Base-by-base conservation (phyloP, 35 echinoderm and acorn worm genomes). In the Heliocidaris tuberculata region DNA sequence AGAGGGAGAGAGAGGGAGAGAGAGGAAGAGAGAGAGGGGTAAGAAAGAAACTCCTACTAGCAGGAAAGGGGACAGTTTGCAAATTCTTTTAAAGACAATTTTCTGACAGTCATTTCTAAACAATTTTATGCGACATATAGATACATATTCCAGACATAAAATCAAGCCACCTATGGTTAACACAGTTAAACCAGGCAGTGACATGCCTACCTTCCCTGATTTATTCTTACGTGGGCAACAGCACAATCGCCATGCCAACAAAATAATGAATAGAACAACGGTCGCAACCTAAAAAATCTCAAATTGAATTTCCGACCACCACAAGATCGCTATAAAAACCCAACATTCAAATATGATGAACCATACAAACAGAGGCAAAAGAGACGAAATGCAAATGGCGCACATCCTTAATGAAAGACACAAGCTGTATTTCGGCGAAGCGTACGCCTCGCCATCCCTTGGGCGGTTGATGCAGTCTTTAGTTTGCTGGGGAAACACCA, bases 291-390 rank as follows among this genome's bases (percentile, higher is more conserved):
- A 78, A 21, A 78, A 56, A 78, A 78, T 27, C 65, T 78, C 65
- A 78, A 78, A 78, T 78, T 78, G 21, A 78, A 78, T 78, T 78
- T 78, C 65, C 65, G 21, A 78, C 65, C 65, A 78, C 65, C 65
- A 24, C 21, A 42, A 78, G 65, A 78, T 78, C 65, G 27, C 21
- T n/a, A 78, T 78, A 78, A 78, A 78, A 78, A 78, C 21, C 65
- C 65, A 78, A 78, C 65, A 78, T 78, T 78, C 19, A 78, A 78
- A 78, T 78, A 24, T n/a, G 65, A 78, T n/a, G 27, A n/a, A 78
- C 19, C 21, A 78, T 27, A 78, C 65, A n/a, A 78, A 78, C 65
- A n/a, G 24, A 78, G 19, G 6, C 27, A 78, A 78, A 78, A 24
- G 27, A 7, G 27, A 78, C 65, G 5, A 7, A 78, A 78, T 78